phyloP scores from a whole-genome alignment of 2,797 vertebrate species.

The Leucoraja ocellata region DNA sequence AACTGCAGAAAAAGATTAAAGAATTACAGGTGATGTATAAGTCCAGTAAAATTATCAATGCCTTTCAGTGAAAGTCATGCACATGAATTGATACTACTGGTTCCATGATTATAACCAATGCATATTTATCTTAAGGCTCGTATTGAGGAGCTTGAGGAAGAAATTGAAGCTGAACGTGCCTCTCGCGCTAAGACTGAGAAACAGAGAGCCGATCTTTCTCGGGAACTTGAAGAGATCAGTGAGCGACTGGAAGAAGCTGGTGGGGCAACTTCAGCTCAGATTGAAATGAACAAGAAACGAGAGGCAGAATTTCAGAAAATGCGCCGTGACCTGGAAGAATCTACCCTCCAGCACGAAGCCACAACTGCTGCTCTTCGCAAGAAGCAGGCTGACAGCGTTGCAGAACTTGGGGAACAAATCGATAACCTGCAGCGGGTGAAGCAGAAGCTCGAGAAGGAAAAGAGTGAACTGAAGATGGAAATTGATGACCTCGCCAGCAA shows the following conservation, averaged over 20 bases:
- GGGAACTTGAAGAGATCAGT: constrained; percentile 76
- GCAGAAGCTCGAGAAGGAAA: constrained; percentile 77
- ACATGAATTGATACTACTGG: not conserved
- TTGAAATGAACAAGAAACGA: constrained; percentile 74
- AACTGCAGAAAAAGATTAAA: constrained; percentile 72
- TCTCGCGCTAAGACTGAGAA: constrained; percentile 74
- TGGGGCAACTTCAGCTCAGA: constrained; percentile 69
- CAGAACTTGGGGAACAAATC: constrained; percentile 72
- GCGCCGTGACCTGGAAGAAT: constrained; percentile 70
- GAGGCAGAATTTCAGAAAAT: constrained; percentile 74
- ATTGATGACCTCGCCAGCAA: constrained; percentile 69
- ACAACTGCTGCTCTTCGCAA: constrained; percentile 68
- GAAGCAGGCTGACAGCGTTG: constrained; percentile 70
- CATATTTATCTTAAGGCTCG: constrained; percentile 56
- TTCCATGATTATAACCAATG: not conserved
- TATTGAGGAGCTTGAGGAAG: constrained; percentile 78
- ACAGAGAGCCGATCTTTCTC: constrained; percentile 68
- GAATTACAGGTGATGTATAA: constrained; percentile 67
- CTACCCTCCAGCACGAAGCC: constrained; percentile 71
- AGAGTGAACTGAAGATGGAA: constrained; percentile 71
- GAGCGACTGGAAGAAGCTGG: constrained; percentile 76
- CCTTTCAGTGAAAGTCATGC: not conserved
- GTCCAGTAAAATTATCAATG: not conserved
- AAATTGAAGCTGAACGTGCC: constrained; percentile 73
- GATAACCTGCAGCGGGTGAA: constrained; percentile 78